Base-by-base conservation (phyloP, 2,888 invertebrate genomes). In the Agonopterix heracliana region DNA sequence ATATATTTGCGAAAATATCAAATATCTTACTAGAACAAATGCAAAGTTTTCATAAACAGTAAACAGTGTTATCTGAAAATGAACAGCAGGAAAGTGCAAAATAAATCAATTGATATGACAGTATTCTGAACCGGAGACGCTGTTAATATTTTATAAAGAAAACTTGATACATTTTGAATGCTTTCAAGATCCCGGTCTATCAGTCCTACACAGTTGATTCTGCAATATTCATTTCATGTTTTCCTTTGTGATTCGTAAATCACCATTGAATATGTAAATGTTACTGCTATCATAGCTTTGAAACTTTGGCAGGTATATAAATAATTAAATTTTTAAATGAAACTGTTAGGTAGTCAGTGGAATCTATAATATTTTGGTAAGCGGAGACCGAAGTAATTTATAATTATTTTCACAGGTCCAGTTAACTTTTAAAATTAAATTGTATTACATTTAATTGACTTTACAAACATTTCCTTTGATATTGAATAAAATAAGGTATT, bases 191-290 rank as follows among this genome's bases (percentile, higher is more conserved):
- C 9, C 34, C 45, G 12, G 13, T 36, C 45, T 45, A 34, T 36
- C 45, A 45, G 8, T 17, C 3, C 7, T 43, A 17, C 9, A 8
- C 9, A 35, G 12, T 8, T 41, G 41, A 8, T 41, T 12, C 11
- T 13, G 13, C 11, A 45, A 14, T 36, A 45, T 45, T 34, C 10
- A 44, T 44, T 17, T 44, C 13, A 45, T 26, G 13, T 44, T 45
- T 9, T 41, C 13, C 45, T 45, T 35, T 45, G 45, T 45, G 36
- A 45, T 14, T 45, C 45, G 9, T 14, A 36, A 43, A 34, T 36
- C 12, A 13, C 13, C 45, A 45, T 45, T 36, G 45, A 45, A 36
- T 45, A 45, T 45, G 35, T 14, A 45, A 45, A 45, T 45, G 45
- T 36, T 14, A 44, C 45, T 41, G 7, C 13, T 13, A 26, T 17